Conservation (phyloP, 2,113 vertebrate genomes). For the Sciurus niger region DNA sequence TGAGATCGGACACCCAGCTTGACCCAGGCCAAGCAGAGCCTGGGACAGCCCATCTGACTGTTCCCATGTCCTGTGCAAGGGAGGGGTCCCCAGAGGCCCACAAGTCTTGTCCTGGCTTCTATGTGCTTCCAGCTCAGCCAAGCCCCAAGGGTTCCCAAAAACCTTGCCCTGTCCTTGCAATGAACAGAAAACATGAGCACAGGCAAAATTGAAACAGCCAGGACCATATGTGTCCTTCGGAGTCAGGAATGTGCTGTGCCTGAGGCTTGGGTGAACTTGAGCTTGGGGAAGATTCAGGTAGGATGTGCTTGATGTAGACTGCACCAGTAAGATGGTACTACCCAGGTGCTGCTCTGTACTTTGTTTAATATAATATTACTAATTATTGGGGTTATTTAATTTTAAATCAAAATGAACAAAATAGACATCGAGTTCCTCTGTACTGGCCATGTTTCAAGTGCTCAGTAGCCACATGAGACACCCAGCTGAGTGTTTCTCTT, state of each 20-base stretch:
- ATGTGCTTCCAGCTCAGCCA: background rate
- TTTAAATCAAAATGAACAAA: slow-evolving; percentile 32
- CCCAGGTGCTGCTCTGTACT: background rate
- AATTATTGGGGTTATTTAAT: background rate
- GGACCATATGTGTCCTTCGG: background rate
- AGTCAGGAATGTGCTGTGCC: background rate
- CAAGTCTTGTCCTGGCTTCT: background rate
- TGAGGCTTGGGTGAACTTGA: background rate
- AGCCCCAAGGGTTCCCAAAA: background rate
- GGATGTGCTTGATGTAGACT: background rate
- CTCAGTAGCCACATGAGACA: background rate
- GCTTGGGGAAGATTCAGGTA: too few species aligned
- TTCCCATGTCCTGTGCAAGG: too few species aligned
- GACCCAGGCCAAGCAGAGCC: background rate
- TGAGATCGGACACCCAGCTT: background rate
- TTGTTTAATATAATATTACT: background rate
- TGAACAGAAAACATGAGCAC: background rate
- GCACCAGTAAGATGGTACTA: background rate
- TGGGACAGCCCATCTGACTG: fast-evolving
- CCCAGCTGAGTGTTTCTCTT: background rate
- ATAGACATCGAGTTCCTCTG: background rate
- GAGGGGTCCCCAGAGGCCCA: background rate
- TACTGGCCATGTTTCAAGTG: background rate
- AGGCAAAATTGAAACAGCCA: background rate
- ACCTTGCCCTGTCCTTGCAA: background rate